These are phyloP conservation scores for Melanostoma mellinum DNA, from an alignment of 2,888 invertebrate genomes.

Conservation along the genomic window DNA sequence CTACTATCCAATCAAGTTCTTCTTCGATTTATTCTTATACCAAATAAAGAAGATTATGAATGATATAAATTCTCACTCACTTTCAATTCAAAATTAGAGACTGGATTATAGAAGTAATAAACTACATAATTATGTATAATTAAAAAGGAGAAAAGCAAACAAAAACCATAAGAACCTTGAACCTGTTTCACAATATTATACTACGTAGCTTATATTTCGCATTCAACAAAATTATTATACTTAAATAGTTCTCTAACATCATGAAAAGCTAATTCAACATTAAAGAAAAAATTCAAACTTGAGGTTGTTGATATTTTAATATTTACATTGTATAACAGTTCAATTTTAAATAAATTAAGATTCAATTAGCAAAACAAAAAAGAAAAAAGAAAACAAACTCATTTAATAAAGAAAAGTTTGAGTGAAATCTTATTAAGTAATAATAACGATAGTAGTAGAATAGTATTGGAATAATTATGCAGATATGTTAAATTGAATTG, in stretches of 20 bases:
- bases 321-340: slow-evolving; percentile 65
- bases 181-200: slow-evolving; percentile 53
- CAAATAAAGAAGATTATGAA: slow-evolving; percentile 5
- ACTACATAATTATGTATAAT: slow-evolving; percentile 36
- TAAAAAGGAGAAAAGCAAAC: slow-evolving; percentile 7
- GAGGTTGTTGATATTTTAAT: slow-evolving; percentile 71
- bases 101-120: slow-evolving; percentile 61
- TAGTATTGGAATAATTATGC: slow-evolving; percentile 58
- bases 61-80: slow-evolving; percentile 46
- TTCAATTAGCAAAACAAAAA: slow-evolving; percentile 19
- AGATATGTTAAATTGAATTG: slow-evolving; percentile 62
- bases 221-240: slow-evolving; percentile 11
- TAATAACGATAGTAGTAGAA: slow-evolving; percentile 47
- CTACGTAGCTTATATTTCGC: slow-evolving; percentile 45
- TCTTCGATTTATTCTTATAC: neutral
- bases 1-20: slow-evolving; percentile 44
- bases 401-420: slow-evolving; percentile 38
- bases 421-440: slow-evolving; percentile 37
- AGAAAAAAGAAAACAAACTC: slow-evolving; percentile 27
- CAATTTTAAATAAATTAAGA: slow-evolving; percentile 39
- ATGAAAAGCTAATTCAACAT: slow-evolving; percentile 16
- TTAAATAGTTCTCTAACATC: slow-evolving; percentile 14
- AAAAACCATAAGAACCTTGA: slow-evolving; percentile 6
- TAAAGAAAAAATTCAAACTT: slow-evolving; percentile 43
- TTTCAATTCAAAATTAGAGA: slow-evolving; percentile 69